phyloP scores from a whole-genome alignment of 2,797 vertebrate genomes.

The Schizopygopsis pylzovi region DNA sequence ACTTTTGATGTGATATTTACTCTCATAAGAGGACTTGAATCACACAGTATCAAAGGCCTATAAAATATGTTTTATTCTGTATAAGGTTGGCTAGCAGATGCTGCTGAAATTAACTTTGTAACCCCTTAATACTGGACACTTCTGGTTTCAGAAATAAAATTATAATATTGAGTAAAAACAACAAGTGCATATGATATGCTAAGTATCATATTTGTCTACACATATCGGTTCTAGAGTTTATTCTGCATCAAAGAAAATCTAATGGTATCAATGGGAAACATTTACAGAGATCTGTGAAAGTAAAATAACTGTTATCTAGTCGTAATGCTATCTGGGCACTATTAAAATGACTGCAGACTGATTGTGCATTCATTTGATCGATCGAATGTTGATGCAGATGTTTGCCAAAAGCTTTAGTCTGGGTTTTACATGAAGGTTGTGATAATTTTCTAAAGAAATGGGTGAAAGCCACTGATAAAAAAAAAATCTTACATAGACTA shows the following conservation, averaged over 20 bases:
- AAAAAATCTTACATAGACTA: neutral
- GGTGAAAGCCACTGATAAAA: neutral
- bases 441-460: neutral
- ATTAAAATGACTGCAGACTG: neutral
- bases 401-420: neutral
- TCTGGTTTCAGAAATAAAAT: neutral
- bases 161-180: neutral
- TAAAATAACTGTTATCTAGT: neutral
- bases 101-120: neutral
- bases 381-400: neutral
- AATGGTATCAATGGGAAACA: neutral
- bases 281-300: neutral
- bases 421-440: neutral
- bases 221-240: neutral
- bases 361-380: neutral
- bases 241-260: neutral
- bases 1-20: neutral
- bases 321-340: neutral
- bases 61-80: neutral
- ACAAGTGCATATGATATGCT: neutral
- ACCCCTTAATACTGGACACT: neutral
- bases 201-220: neutral
- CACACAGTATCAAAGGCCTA: neutral
- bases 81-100: neutral
- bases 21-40: neutral